Evolutionary conservation across 2,888 invertebrate species (phyloP), one percentile per base, ranked within the genome.

Genomic region (Aplocera efformata): DNA sequence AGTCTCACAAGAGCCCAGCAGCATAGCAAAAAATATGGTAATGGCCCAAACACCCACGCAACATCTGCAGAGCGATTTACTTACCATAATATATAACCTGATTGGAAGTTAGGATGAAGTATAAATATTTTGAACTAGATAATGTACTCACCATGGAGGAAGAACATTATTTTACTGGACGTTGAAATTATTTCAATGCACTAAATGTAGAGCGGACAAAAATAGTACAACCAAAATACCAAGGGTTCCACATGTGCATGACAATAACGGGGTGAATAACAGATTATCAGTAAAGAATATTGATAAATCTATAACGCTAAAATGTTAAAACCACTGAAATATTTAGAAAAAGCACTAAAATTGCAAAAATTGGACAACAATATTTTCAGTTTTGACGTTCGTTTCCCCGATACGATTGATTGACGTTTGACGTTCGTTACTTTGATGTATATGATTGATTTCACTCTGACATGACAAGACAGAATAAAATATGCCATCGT

Each of bases 211-310:
- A 82, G 79, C 81, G 74, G 85, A 80, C 88, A 79, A 81, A 88
- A 88, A 88, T 88, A 88, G 88, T 86, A 70, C 74, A 79, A 84
- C 79, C 68, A 79, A 84, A 86, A 82, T 85, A 86, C 72, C 78
- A 67, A 71, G 62, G 57, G 58, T 51, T 58, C 48, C 48, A 37
- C 48, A 40, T 54, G 32, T 42, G 54, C 41, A 32, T 42, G 40
- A 35, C 48, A 44, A 28, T 25, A n/a, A n/a, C 27, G 42, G n/a
- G n/a, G n/a, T n/a, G n/a, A n/a, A 50, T 41, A 45, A 42, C 43
- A 45, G 47, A 37, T 47, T 44, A 42, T 38, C 13, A 43, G 45
- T 46, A 30, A 10, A 10, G 5, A 26, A 6, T 10, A 8, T 30
- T 10, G 6, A 25, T 27, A 29, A 22, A 23, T 42, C 6, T 25